Conservation (phyloP, 1,140 invertebrate genomes). For the Plodia interpunctella region DNA sequence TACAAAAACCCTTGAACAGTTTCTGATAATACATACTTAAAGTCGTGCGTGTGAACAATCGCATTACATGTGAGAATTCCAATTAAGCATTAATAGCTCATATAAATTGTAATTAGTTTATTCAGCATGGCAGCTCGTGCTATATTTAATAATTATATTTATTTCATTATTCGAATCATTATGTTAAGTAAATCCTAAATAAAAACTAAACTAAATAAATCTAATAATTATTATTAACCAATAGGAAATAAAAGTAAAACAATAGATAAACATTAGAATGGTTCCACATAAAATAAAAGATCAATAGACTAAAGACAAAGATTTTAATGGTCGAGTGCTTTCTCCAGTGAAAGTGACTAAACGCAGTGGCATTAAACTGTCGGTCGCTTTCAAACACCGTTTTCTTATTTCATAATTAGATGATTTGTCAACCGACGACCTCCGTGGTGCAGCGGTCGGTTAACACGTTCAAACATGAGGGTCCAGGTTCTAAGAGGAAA, state of each 20-base stretch:
- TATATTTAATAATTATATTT: background rate
- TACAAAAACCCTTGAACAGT: too few relatives aligned
- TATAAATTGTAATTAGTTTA: background rate
- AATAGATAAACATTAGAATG: background rate
- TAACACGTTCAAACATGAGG: background rate
- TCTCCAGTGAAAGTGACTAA: conserved; percentile 70
- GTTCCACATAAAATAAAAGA: background rate
- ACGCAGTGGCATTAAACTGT: conserved; percentile 43
- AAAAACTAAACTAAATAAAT: too few relatives aligned
- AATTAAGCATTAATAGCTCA: conserved; percentile 2
- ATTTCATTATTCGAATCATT: background rate
- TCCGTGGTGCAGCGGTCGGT: background rate
- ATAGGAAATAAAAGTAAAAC: background rate
- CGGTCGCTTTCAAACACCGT: conserved; percentile 57
- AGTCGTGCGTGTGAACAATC: background rate
- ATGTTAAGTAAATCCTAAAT: too few relatives aligned
- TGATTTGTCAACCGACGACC: conserved; percentile 7
- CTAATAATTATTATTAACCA: too few relatives aligned
- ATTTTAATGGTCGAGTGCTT: conserved; percentile 67
- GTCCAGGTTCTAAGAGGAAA: background rate
- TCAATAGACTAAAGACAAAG: conserved; percentile 43
- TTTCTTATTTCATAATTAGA: conserved; percentile 12
- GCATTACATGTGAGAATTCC: background rate
- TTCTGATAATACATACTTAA: too few relatives aligned
- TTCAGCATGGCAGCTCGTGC: background rate